A percentile compares a stretch with the other conserved stretches of the same genome.
Conservation (phyloP, 2,797 vertebrate genomes). For the Sternotherus odoratus region DNA sequence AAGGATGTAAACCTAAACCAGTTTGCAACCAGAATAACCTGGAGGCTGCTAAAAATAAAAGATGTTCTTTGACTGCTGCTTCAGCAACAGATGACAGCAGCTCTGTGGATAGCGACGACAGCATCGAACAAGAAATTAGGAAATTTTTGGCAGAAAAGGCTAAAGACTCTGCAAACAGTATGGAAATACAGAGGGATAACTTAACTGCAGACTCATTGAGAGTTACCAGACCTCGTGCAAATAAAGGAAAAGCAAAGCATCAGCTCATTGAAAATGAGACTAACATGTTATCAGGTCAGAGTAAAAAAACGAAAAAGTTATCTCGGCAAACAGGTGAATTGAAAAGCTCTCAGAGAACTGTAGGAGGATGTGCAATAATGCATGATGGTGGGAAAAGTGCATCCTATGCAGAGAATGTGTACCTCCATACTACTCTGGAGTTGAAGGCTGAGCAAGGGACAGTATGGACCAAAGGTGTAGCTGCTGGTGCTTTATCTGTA, state of each 20-base stretch:
- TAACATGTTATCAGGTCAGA: conserved; percentile 4
- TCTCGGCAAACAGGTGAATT: conserved; percentile 75
- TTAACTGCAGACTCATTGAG: neutral
- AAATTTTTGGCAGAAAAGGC: conserved; percentile 95
- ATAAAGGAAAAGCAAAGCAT: conserved; percentile 37
- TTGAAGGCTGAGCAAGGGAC: conserved; percentile 54
- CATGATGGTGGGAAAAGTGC: conserved; percentile 12
- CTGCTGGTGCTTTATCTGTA: neutral
- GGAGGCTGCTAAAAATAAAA: neutral
- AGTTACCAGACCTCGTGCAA: neutral
- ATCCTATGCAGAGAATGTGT: neutral
- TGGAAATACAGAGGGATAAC: conserved; percentile 3
- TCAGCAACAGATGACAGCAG: conserved; percentile 86
- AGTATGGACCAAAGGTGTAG: neutral
- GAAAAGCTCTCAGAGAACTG: neutral
- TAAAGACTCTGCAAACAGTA: conserved; percentile 79
- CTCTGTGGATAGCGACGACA: conserved; percentile 94
- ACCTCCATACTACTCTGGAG: conserved; percentile 28
- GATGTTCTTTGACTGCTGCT: neutral
- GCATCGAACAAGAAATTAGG: conserved; percentile 95
- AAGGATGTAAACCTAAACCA: conserved; percentile 40
- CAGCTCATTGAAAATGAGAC: neutral
- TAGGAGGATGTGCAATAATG: conserved; percentile 46
- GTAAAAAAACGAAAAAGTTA: conserved; percentile 67
- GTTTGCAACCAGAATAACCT: neutral